Evolutionary conservation across 2,797 vertebrate genomes (phyloP).

Genomic region (Trachops cirrhosus): DNA sequence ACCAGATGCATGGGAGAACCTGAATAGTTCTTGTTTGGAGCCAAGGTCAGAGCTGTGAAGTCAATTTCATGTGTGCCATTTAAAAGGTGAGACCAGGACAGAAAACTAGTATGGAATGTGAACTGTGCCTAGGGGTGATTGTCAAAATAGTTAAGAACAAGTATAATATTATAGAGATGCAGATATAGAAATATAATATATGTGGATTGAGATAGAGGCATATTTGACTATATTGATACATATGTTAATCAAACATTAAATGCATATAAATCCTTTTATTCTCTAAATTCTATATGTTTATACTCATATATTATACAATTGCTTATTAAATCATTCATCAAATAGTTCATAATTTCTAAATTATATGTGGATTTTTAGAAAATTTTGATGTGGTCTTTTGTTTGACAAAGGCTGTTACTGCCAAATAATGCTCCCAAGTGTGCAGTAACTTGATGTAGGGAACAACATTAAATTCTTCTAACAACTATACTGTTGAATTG

Average conservation of each 20-base stretch:
- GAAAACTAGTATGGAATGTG: constrained; percentile 36
- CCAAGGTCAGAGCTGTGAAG: constrained; percentile 49
- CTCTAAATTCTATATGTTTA: background rate
- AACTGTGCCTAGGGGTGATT: background rate
- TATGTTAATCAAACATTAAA: background rate
- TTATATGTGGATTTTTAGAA: constrained; percentile 33
- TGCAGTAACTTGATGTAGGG: background rate
- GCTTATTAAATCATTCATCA: constrained; percentile 27
- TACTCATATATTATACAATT: background rate
- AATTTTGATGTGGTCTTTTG: background rate
- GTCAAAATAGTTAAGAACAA: constrained; percentile 32
- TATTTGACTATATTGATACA: background rate
- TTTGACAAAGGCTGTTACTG: background rate
- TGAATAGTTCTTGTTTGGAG: background rate
- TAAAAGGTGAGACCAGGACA: constrained; percentile 64
- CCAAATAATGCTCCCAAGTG: background rate
- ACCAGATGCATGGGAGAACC: constrained; percentile 2
- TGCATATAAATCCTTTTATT: constrained; percentile 5
- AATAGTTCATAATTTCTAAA: background rate
- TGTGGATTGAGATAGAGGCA: background rate
- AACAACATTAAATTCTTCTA: background rate
- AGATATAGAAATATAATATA: constrained; percentile 3
- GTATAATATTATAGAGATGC: background rate
- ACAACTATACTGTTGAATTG: background rate
- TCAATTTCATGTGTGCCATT: constrained; percentile 52